Evolutionary conservation across 2,888 invertebrate genomes (phyloP), one percentile per base, ranked within the genome.

Genomic region (Diabrotica balteata): DNA sequence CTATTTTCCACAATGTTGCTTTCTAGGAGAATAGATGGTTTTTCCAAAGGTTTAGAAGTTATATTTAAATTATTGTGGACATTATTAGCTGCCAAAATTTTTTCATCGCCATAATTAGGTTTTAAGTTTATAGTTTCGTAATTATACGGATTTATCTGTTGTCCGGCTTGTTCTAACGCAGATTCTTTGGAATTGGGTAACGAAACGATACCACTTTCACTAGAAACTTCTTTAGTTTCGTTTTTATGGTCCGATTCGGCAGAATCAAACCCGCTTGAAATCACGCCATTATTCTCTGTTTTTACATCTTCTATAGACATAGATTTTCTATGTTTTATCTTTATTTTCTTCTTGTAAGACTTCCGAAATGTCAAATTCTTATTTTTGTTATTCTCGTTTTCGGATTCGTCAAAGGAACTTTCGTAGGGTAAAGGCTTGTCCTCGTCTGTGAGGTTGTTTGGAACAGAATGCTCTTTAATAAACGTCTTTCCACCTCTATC

Each of bases 171-270:
- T 8, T 47, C 7, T 4, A 6, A 9, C 2, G 10, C 9, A 10
- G 62, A 54, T 8, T 63, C 50, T 8, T 52, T 59, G 1, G 78
- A 79, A 68, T 73, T 73, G 7, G 78, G 77, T 44, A 82, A 66
- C 0, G 80, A 79, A 8, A 78, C 68, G 52, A 83, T 80, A 8
- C 83, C 83, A 70, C 83, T 82, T 73, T 82, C 82, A 8, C 73
- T 76, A 0, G 82, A 82, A 43, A 70, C 72, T 53, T 58, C 54
- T 57, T 55, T 45, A 22, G 8, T 8, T 10, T 7, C 8, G 7
- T 50, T 59, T 59, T n/a, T 8, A n/a, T 22, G 22, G 7, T 59
- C 32, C 7, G 59, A 59, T 49, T 58, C 46, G 22, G 50, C 44
- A 17, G 64, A 45, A 42, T 52, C 10, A 17, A 32, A 45, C 7